phyloP scores from a whole-genome alignment of 1,140 invertebrate species.

The Drosophila oshimai region DNA sequence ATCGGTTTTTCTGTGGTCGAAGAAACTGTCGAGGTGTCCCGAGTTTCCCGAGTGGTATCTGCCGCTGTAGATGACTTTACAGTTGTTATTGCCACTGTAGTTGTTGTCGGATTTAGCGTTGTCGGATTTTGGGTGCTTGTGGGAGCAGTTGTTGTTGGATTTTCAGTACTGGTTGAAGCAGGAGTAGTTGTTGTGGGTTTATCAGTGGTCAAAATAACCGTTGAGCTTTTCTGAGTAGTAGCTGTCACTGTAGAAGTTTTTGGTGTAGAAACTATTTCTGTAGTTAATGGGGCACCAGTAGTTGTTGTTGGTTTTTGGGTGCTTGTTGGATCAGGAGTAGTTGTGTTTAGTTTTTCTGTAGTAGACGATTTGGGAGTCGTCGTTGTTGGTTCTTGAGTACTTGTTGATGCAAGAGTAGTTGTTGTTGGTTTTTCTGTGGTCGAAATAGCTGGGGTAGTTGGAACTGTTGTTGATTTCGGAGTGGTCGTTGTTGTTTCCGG shows the following conservation, averaged over 20 bases:
- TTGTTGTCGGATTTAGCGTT: neutral
- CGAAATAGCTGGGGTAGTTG: no score
- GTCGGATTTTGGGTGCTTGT: neutral
- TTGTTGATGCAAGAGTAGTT: neutral
- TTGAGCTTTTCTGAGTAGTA: neutral
- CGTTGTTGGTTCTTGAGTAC: neutral
- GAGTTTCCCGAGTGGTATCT: neutral
- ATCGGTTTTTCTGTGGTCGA: slow-evolving; percentile 32
- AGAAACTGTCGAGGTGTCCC: neutral
- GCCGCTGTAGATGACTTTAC: neutral
- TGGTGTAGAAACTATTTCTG: neutral
- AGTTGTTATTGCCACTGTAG: neutral
- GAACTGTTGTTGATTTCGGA: neutral
- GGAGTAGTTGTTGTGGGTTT: neutral
- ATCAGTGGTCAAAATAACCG: neutral
- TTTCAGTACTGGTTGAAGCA: neutral
- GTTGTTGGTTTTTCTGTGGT: neutral
- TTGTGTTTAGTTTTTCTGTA: no score
- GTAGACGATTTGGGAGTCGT: neutral
- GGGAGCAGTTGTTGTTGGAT: neutral
- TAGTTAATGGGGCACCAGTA: no score
- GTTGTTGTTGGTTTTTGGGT: neutral
- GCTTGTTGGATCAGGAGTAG: no score
- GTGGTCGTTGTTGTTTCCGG: neutral
- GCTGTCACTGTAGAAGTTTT: neutral